Base-by-base conservation (phyloP, 64 coral and sea anemone species). In the Montipora sp. region DNA sequence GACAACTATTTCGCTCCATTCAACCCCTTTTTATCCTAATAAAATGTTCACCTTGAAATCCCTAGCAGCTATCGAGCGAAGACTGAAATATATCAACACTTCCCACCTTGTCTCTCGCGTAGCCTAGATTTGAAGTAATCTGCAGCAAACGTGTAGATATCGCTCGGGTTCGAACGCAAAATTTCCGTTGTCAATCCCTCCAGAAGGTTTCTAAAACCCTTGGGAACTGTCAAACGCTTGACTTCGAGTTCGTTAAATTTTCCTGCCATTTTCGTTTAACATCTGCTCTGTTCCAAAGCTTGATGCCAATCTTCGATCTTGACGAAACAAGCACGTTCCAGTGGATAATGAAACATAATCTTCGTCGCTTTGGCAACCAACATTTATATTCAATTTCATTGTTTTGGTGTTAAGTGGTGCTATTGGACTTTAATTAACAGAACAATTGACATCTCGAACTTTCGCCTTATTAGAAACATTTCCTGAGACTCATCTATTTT, bases 191-290 rank as follows among this genome's bases (percentile, higher is more conserved):
- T 94, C 3, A 96, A 69, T 57, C 92, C 72, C 74, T 96, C 95
- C 51, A 96, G 87, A 44, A 96, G 49, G 65, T 96, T 96, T 76
- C 95, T 87, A 83, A 96, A 96, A 47, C 95, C 95, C 7, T 80
- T 83, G 51, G 95, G 95, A 83, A 96, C 93, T 50, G 84, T 73
- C 49, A 92, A 23, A 9, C 65, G 60, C 24, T 85, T 85, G 10
- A 65, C 46, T 15, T 12, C 27, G 80, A 6, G 14, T 71, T 21
- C 65, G 66, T 85, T 3, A 5, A 27, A 23, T 13, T 70, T 47
- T 5, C 6, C 45, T 19, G 48, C 60, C 82, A 85, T 85, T 85
- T 50, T 9, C 4, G 0, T 12, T 47, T 3, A 47, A 2, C 5
- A 18, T 19, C 59, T 13, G 59, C 13, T 81, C 22, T 19, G 16